phyloP scores from a whole-genome alignment of 2,797 vertebrate species.

The Lerista edwardsae region DNA sequence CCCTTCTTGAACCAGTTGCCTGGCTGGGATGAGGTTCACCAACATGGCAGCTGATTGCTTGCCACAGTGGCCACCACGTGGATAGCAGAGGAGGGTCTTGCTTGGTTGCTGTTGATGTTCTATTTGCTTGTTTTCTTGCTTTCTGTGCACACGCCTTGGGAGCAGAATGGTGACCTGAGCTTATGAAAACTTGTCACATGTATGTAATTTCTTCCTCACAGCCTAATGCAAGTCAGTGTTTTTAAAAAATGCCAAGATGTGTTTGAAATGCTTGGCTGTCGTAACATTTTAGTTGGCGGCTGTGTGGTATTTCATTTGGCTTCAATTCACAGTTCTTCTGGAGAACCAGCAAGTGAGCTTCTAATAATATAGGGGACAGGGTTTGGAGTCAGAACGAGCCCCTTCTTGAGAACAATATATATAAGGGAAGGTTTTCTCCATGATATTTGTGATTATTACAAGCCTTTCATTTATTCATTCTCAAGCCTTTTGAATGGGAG shows the following conservation, averaged over 20 bases:
- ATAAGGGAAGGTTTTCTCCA: not conserved
- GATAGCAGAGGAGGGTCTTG: not conserved
- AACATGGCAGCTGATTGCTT: not conserved
- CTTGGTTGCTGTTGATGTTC: not conserved
- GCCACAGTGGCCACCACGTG: no score
- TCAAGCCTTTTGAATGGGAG: not conserved
- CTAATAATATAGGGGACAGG: not conserved
- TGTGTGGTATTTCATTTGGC: conserved; percentile 19
- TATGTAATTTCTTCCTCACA: not conserved
- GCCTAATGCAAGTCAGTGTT: not conserved
- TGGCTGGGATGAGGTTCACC: not conserved
- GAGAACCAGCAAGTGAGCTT: conserved; percentile 1
- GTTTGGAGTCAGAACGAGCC: not conserved
- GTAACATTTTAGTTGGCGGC: conserved; percentile 20
- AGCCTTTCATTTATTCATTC: not conserved
- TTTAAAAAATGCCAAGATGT: conserved; percentile 4
- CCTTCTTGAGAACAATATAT: not conserved
- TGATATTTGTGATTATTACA: not conserved
- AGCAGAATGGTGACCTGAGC: not conserved
- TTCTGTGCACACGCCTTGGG: not conserved
- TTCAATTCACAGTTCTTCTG: conserved; percentile 11
- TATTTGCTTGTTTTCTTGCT: no score
- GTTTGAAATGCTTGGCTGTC: conserved; percentile 27
- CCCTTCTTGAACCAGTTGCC: not conserved
- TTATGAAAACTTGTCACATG: conserved; percentile 12